phyloP scores from a whole-genome alignment of 2,888 invertebrate species.

The Spatulosminthurus flaviceps region DNA sequence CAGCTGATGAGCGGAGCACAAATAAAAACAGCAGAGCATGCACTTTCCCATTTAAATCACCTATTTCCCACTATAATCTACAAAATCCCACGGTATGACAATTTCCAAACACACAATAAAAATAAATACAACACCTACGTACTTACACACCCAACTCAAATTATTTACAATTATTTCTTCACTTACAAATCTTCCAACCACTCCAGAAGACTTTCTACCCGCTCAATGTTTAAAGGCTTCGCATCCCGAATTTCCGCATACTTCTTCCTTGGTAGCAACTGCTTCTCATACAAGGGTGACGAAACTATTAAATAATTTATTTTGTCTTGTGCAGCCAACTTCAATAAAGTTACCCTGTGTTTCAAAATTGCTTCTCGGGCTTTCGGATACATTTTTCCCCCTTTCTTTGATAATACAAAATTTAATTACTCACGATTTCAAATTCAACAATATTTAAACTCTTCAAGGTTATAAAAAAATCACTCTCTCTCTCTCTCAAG shows the following conservation, averaged over 20 bases:
- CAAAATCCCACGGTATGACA: too few relatives aligned
- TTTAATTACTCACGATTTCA: too few relatives aligned
- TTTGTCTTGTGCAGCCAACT: conserved; percentile 16
- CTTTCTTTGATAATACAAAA: too few relatives aligned
- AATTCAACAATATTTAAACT: too few relatives aligned
- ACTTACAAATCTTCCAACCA: conserved; percentile 15
- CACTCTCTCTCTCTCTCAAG: too few relatives aligned
- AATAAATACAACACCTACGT: too few relatives aligned
- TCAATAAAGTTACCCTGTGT: conserved; percentile 4
- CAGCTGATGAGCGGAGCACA: too few relatives aligned
- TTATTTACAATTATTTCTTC: background rate
- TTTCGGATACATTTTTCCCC: conserved; percentile 26
- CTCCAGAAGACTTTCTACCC: conserved; percentile 27
- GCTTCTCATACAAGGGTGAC: conserved; percentile 27
- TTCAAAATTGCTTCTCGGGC: conserved; percentile 28
- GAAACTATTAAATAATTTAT: background rate
- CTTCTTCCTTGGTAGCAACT: conserved; percentile 19
- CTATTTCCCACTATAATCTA: too few relatives aligned
- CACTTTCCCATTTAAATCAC: too few relatives aligned
- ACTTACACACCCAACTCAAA: background rate
- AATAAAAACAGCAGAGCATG: too few relatives aligned
- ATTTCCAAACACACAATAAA: too few relatives aligned
- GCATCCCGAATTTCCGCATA: conserved; percentile 26
- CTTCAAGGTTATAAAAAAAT: too few relatives aligned
- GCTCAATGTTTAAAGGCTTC: background rate